Evolutionary conservation across 2,888 invertebrate species (phyloP).

Genomic region (Metopia argyrocephala): DNA sequence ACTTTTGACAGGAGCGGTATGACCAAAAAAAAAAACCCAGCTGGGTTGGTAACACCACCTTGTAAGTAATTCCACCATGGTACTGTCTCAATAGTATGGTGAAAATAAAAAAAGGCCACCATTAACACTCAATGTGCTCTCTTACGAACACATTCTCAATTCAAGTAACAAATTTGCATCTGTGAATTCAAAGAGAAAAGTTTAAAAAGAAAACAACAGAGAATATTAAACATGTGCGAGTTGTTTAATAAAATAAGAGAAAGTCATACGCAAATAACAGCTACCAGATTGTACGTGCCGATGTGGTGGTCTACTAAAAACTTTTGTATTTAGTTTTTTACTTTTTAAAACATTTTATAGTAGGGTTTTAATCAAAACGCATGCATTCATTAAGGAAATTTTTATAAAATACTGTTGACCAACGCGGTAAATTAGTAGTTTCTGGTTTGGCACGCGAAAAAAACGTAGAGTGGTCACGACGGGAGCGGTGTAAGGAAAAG

Average conservation of each 20-base stretch:
- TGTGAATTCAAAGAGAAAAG: not conserved
- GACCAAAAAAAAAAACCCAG: too few relatives aligned
- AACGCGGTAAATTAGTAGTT: not conserved
- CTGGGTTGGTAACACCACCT: too few relatives aligned
- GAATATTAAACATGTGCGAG: slow-evolving; percentile 1
- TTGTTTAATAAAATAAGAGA: not conserved
- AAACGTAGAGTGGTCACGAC: not conserved
- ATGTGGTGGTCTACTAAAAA: not conserved
- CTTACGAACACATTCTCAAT: not conserved
- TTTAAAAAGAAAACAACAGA: not conserved
- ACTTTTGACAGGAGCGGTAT: too few relatives aligned
- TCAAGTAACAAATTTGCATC: not conserved
- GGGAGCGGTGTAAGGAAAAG: not conserved
- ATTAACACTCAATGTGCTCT: too few relatives aligned
- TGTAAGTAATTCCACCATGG: too few relatives aligned
- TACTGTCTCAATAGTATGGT: too few relatives aligned
- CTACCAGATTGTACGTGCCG: slow-evolving; percentile 9
- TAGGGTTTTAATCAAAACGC: slow-evolving; percentile 9
- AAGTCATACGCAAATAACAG: not conserved
- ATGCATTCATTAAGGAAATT: slow-evolving; percentile 39
- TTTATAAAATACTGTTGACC: not conserved
- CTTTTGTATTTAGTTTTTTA: not conserved
- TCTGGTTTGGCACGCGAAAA: slow-evolving; percentile 22
- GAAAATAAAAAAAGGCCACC: too few relatives aligned
- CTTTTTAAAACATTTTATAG: slow-evolving; percentile 5